phyloP scores from a whole-genome alignment of 2,888 invertebrate species.

The Mythimna loreyi region DNA sequence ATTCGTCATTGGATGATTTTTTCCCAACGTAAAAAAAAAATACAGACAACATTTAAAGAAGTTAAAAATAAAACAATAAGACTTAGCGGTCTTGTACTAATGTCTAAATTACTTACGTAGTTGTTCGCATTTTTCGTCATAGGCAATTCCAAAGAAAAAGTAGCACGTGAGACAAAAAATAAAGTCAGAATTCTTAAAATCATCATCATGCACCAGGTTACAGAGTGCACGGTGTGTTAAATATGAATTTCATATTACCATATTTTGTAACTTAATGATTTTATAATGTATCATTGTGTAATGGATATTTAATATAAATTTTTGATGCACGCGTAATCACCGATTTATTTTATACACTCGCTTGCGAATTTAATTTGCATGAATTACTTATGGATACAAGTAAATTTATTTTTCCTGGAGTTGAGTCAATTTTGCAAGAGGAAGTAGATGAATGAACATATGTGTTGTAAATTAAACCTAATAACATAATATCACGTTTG shows the following conservation, averaged over 20 bases:
- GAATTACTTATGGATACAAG: conserved; percentile 26
- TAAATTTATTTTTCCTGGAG: conserved; percentile 6
- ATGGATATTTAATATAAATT: conserved; percentile 50
- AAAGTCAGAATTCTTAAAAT: conserved; percentile 50
- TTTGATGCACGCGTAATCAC: conserved; percentile 40
- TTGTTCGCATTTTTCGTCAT: conserved; percentile 66
- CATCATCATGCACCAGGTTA: conserved; percentile 48
- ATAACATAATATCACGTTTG: too few species aligned
- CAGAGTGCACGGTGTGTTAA: conserved; percentile 24
- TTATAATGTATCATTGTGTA: conserved; percentile 49
- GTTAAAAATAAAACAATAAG: not conserved
- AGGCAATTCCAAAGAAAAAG: conserved; percentile 49
- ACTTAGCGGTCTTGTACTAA: not conserved
- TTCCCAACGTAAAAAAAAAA: too few species aligned
- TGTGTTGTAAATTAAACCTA: too few species aligned
- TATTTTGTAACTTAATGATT: conserved; percentile 51
- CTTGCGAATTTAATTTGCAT: conserved; percentile 36
- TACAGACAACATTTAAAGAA: not conserved
- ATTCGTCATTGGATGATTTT: too few species aligned
- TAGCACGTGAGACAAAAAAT: conserved; percentile 44
- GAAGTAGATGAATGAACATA: not conserved
- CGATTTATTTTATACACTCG: conserved; percentile 35
- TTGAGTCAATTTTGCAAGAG: not conserved
- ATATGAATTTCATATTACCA: conserved; percentile 43
- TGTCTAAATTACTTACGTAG: conserved; percentile 65